Conservation (phyloP, 2,888 invertebrate species). For the Rhodophaea formosa region DNA sequence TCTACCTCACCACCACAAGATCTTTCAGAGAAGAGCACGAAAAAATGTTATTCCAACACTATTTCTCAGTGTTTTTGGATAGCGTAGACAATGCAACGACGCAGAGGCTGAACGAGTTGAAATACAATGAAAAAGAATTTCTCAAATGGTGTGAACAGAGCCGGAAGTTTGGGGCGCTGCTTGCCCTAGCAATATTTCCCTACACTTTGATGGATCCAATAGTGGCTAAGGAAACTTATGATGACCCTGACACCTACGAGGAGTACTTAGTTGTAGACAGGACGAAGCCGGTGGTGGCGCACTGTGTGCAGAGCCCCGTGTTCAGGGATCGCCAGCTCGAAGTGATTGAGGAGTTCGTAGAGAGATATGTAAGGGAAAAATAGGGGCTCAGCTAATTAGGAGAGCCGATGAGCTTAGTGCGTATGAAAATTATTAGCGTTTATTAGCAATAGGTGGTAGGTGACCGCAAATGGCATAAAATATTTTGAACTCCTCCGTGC, state of each 20-base stretch:
- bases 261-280: slow-evolving; percentile 24
- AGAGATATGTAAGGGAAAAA: slow-evolving; percentile 27
- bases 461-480: no score
- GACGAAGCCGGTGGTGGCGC: slow-evolving; percentile 23
- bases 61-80: slow-evolving; percentile 38
- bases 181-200: slow-evolving; percentile 37
- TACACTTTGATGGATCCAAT: slow-evolving; percentile 41
- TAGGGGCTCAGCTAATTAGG: no score
- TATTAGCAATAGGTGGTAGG: no score
- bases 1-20: slow-evolving; percentile 43
- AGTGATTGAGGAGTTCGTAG: slow-evolving; percentile 33
- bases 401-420: no score
- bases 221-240: slow-evolving; percentile 31
- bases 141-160: slow-evolving; percentile 29
- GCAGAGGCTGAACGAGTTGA: slow-evolving; percentile 30
- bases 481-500: no score
- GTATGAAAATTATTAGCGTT: no score
- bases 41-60: slow-evolving; percentile 34
- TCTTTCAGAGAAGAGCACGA: slow-evolving; percentile 41
- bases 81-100: slow-evolving; percentile 33
- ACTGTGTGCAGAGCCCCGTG: slow-evolving; percentile 25
- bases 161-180: slow-evolving; percentile 27
- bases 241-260: slow-evolving; percentile 28
- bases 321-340: slow-evolving; percentile 37
- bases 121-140: slow-evolving; percentile 28